Conservation (phyloP, 2,797 vertebrate species). For the Peromyscus nudipes region DNA sequence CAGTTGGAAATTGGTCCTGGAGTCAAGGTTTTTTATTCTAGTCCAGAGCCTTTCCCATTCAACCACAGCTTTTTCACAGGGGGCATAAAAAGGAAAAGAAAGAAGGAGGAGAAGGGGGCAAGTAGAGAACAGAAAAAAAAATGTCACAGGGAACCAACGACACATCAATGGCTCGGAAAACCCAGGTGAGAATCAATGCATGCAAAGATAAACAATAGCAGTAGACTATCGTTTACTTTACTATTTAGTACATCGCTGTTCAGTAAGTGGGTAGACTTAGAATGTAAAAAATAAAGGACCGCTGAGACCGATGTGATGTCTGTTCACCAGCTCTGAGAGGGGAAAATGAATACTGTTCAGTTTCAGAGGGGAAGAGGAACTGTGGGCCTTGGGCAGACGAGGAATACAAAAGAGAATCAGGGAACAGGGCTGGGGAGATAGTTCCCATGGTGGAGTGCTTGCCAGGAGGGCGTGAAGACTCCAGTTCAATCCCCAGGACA, state of each 20-base stretch:
- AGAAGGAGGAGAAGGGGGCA: no score
- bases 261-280: neutral
- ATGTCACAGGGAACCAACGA: neutral
- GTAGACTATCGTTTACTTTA: neutral
- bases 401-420: neutral
- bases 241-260: neutral
- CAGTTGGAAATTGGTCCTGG: neutral
- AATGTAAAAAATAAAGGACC: neutral
- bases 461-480: no score
- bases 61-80: neutral
- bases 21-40: neutral
- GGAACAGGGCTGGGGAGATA: neutral
- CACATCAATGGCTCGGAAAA: neutral
- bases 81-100: fast-evolving
- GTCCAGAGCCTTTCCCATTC: neutral
- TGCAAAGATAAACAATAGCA: neutral
- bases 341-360: neutral
- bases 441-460: neutral
- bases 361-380: neutral
- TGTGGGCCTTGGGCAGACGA: neutral
- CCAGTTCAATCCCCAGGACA: neutral
- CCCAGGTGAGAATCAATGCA: neutral
- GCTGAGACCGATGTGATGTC: neutral
- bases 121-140: neutral
- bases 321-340: neutral